A percentile compares a stretch with the other conserved stretches of the same genome.
Evolutionary conservation across 2,113 vertebrate species (phyloP).

Genomic region (zebrafish (Danio rerio)): DNA sequence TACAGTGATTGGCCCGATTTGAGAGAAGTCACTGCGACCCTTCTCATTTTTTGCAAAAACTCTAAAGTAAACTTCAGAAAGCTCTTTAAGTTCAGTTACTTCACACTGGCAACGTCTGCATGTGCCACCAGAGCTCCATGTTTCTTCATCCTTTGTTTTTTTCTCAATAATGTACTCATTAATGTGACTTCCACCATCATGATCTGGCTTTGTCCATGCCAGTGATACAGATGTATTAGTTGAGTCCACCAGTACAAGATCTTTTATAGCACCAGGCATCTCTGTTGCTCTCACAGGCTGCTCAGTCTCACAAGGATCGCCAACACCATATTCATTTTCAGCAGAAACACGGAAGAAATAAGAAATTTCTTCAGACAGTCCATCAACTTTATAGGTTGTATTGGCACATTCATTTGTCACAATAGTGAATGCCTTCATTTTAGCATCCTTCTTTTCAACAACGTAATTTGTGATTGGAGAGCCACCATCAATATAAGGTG

Average conservation of each 20-base stretch:
- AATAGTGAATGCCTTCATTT: slow-evolving; percentile 89
- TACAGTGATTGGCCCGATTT: slow-evolving; percentile 89
- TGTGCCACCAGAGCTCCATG: slow-evolving; percentile 85
- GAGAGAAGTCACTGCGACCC: slow-evolving; percentile 88
- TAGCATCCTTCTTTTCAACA: slow-evolving; percentile 93
- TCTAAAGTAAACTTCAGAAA: slow-evolving; percentile 87
- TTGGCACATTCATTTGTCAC: slow-evolving; percentile 87
- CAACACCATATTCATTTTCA: slow-evolving; percentile 94
- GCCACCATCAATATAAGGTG: slow-evolving; percentile 91
- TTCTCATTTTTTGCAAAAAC: slow-evolving; percentile 97
- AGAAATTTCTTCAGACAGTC: slow-evolving; percentile 86
- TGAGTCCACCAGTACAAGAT: slow-evolving; percentile 89
- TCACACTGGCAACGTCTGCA: slow-evolving; percentile 88
- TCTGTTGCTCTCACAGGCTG: slow-evolving; percentile 94
- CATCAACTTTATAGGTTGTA: slow-evolving; percentile 87
- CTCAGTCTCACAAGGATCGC: slow-evolving; percentile 89
- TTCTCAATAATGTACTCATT: slow-evolving; percentile 93
- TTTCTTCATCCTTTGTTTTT: slow-evolving; percentile 81
- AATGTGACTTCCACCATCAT: slow-evolving; percentile 94
- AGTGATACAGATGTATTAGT: slow-evolving; percentile 90
- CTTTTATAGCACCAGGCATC: slow-evolving; percentile 88
- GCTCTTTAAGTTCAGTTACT: slow-evolving; percentile 86
- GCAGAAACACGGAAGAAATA: slow-evolving; percentile 97
- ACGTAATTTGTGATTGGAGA: slow-evolving; percentile 92
- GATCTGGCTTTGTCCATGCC: slow-evolving; percentile 93